A percentile compares a stretch with the other conserved stretches of the same genome.
Conservation (phyloP, 1,140 invertebrate species). For the Temnothorax longispinosus region DNA sequence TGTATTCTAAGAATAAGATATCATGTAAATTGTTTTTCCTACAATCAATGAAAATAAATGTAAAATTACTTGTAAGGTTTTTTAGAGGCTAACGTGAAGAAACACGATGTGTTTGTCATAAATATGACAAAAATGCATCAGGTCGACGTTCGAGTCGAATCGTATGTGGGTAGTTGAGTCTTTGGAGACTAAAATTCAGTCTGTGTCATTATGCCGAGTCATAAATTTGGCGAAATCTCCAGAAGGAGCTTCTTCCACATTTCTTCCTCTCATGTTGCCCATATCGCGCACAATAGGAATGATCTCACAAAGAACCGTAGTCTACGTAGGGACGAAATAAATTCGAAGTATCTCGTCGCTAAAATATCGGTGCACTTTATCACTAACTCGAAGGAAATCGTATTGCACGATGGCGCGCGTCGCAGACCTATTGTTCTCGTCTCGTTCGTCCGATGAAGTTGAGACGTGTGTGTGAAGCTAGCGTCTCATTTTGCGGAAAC, state of each 20-base stretch:
- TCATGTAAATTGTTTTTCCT: background rate
- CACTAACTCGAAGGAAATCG: conserved; percentile 43
- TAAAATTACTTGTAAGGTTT: background rate
- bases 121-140: background rate
- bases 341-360: conserved; percentile 48
- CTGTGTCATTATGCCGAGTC: conserved; percentile 40
- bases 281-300: conserved; percentile 52
- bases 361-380: conserved; percentile 60
- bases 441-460: conserved; percentile 3
- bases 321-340: conserved; percentile 40
- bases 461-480: no score
- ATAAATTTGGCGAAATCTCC: conserved; percentile 50
- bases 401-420: background rate
- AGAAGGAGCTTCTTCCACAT: conserved; percentile 13
- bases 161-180: background rate
- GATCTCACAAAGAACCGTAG: conserved; percentile 45
- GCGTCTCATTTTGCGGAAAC: no score
- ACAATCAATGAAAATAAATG: background rate
- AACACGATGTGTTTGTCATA: background rate
- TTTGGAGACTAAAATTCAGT: conserved; percentile 26
- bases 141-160: conserved; percentile 11
- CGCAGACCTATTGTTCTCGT: conserved; percentile 20
- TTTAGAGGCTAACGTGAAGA: background rate
- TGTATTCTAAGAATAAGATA: background rate
- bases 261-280: conserved; percentile 18